Base-by-base conservation (phyloP, 2,888 invertebrate genomes). In the Rhaphigaster nebulosa region DNA sequence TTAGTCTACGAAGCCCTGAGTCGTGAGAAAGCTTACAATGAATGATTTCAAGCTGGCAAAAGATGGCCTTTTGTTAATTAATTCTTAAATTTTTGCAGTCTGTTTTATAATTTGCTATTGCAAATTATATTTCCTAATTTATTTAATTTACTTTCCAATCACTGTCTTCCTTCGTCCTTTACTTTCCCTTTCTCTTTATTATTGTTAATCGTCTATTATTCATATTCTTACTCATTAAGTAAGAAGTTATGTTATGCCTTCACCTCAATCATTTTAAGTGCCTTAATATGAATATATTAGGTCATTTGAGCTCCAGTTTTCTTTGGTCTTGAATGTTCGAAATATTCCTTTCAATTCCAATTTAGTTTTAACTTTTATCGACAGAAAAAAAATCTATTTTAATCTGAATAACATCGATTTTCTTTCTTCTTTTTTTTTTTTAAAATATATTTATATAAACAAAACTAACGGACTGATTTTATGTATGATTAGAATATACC, bases 381-480 rank as follows among this genome's bases (percentile, higher is more conserved):
- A 65, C 65, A 76, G 20, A 5, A 38, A 76, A 70, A 6, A 38
- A 76, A 1, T 1, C 2, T 29, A 60, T 23, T 23, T 8, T 60
- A n/a, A 76, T 38, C 38, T 23, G 20, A 38, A 38, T 23, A 18
- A 29, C 1, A 54, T 54, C 4, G n/a, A 65, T n/a, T 29, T n/a
- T 65, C 2, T 60, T n/a, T n/a, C n/a, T n/a, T n/a, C 12, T n/a
- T n/a, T 38, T 76, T 38, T 5, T 76, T 20, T 38, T 20, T 76
- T 76, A 12, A 65, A 6, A 4, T 29, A 5, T 34, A 34, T 38
- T 5, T 70, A 20, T 6, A 70, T 70, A 84, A 84, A 84, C n/a
- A 13, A 84, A 84, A 45, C 41, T 45, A 50, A 84, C 10, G 45
- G 84, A 84, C 84, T 84, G n/a, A 84, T 84, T 84, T n/a, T 50